A percentile compares a stretch with the other conserved stretches of the same genome.
Conservation (phyloP, 2,797 vertebrate genomes). For the Lepidocolaptes lacrymiger region DNA sequence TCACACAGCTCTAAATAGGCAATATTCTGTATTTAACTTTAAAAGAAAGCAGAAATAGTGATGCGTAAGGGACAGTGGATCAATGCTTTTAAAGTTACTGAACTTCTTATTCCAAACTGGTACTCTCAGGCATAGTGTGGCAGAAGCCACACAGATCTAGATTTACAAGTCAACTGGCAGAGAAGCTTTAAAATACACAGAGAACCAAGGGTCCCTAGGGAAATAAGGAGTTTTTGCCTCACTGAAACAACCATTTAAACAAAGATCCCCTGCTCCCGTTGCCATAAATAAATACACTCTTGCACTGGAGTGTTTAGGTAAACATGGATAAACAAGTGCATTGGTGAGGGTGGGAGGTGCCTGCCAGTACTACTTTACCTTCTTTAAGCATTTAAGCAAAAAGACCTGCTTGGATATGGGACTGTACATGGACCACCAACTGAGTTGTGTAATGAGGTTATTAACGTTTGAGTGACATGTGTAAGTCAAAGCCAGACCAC, state of each 20-base stretch:
- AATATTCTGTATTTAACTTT: background rate
- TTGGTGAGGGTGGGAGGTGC: background rate
- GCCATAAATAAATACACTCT: background rate
- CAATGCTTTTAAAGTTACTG: background rate
- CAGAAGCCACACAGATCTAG: background rate
- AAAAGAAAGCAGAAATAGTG: background rate
- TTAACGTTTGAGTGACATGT: background rate
- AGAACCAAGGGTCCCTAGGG: background rate
- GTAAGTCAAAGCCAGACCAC: background rate
- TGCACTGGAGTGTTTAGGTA: background rate
- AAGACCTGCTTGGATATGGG: background rate
- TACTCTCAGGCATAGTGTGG: background rate
- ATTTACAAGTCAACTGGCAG: background rate
- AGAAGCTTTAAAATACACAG: background rate
- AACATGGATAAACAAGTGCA: background rate
- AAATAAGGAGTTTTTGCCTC: background rate
- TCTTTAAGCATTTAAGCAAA: background rate
- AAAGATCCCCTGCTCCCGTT: background rate
- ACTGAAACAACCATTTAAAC: background rate
- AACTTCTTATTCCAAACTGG: background rate
- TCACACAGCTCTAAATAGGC: background rate
- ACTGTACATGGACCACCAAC: background rate
- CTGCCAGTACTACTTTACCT: background rate
- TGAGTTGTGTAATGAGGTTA: background rate
- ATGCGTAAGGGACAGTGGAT: background rate